phyloP scores from a whole-genome alignment of 2,888 invertebrate species.

The Coenonympha arcania region DNA sequence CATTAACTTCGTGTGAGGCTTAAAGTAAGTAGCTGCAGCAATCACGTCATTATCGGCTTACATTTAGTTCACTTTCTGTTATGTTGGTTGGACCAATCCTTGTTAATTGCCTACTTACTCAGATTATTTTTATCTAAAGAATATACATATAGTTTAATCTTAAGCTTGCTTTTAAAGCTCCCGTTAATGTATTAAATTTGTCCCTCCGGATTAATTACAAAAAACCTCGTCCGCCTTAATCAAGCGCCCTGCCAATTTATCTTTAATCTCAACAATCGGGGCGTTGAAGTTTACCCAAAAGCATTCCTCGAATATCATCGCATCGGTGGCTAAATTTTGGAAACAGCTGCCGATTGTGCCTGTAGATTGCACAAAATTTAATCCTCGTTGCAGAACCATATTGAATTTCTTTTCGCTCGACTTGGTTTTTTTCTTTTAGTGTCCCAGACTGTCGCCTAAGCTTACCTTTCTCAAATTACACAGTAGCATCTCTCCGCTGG shows the following conservation, averaged over 20 bases:
- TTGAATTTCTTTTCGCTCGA: conserved; percentile 68
- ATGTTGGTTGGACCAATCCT: no score
- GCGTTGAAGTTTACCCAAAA: conserved; percentile 42
- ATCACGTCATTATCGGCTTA: no score
- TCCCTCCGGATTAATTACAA: not conserved
- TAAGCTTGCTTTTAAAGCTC: not conserved
- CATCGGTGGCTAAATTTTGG: conserved; percentile 54
- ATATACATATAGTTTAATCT: no score
- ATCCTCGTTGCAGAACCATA: conserved; percentile 63
- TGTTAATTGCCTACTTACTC: no score
- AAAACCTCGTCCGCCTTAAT: conserved; percentile 1
- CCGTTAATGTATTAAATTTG: not conserved
- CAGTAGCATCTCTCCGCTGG: conserved; percentile 64
- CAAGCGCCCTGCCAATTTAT: conserved; percentile 12
- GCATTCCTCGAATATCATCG: conserved; percentile 46
- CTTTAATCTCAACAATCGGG: conserved; percentile 34
- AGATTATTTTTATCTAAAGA: no score
- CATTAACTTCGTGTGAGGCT: no score
- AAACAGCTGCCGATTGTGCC: conserved; percentile 64
- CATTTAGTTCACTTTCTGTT: no score
- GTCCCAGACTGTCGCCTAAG: conserved; percentile 63
- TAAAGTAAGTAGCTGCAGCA: no score
- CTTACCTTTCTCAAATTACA: conserved; percentile 63
- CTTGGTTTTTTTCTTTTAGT: conserved; percentile 57
- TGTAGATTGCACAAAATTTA: conserved; percentile 69